phyloP scores from a whole-genome alignment of 2,113 vertebrate species.

The Pardalotus punctatus region DNA sequence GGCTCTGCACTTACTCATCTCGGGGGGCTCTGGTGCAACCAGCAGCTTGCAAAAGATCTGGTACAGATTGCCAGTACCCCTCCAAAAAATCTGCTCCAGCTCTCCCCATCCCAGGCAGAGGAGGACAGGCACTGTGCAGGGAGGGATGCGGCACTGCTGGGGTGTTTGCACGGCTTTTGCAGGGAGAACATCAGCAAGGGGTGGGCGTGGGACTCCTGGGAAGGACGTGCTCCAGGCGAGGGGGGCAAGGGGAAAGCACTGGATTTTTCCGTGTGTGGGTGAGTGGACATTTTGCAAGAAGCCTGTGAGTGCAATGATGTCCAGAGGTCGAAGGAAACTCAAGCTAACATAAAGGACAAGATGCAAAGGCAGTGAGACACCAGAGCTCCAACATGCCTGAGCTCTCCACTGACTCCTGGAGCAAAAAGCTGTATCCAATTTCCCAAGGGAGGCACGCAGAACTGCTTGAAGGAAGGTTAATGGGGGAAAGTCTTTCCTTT shows the following conservation, averaged over 20 bases:
- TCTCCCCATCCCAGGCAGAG: neutral
- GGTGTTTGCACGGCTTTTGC: neutral
- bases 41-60: neutral
- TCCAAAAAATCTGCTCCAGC: neutral
- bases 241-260: neutral
- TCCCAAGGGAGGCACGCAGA: neutral
- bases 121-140: neutral
- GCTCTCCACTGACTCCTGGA: neutral
- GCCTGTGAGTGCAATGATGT: neutral
- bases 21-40: conserved; percentile 15
- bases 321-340: neutral
- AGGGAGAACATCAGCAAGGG: neutral
- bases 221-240: neutral
- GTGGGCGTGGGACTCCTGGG: neutral
- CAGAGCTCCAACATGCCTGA: neutral
- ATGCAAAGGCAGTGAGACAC: neutral
- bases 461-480: neutral
- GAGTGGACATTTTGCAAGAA: neutral
- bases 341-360: neutral
- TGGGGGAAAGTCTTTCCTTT: neutral
- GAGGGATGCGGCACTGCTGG: neutral
- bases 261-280: neutral
- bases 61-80: neutral
- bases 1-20: neutral
- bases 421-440: neutral